A percentile compares a stretch with the other conserved stretches of the same genome.
Conservation (phyloP, 2,113 vertebrate genomes). For the Ictalurus furcatus region DNA sequence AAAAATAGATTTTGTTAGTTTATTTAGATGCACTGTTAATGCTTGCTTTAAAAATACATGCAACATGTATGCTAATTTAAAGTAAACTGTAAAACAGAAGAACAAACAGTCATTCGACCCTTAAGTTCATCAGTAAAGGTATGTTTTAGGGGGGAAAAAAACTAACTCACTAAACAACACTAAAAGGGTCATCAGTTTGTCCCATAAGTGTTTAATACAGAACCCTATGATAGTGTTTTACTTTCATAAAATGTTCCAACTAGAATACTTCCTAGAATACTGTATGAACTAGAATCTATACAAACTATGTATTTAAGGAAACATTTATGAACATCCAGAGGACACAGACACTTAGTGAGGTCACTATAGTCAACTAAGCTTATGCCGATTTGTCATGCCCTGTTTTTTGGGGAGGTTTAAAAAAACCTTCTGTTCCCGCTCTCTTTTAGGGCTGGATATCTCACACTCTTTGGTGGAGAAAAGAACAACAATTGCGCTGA, state of each 20-base stretch:
- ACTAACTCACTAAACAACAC: not conserved
- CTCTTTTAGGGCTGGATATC: constrained; percentile 76
- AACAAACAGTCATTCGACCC: constrained; percentile 9
- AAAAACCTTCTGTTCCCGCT: not conserved
- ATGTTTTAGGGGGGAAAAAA: not conserved
- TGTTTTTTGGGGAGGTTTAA: not conserved
- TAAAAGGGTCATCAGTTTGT: not conserved
- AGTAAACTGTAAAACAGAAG: constrained; percentile 4
- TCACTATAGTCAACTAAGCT: not conserved
- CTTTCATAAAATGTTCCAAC: not conserved
- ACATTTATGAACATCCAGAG: not conserved
- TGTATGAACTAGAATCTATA: not conserved
- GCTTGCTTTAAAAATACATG: constrained; percentile 5
- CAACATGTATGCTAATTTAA: not conserved
- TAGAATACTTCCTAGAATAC: not conserved
- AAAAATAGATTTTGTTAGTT: not conserved
- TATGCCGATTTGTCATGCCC: not conserved
- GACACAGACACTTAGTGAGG: not conserved
- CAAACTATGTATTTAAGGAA: not conserved
- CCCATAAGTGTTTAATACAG: not conserved
- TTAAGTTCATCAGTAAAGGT: not conserved
- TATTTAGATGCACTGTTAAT: not conserved
- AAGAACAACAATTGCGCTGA: constrained; percentile 65
- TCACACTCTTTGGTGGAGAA: constrained; percentile 77
- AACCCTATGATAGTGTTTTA: not conserved